phyloP scores from a whole-genome alignment of 2,113 vertebrate species.

The Syrmaticus mikado region DNA sequence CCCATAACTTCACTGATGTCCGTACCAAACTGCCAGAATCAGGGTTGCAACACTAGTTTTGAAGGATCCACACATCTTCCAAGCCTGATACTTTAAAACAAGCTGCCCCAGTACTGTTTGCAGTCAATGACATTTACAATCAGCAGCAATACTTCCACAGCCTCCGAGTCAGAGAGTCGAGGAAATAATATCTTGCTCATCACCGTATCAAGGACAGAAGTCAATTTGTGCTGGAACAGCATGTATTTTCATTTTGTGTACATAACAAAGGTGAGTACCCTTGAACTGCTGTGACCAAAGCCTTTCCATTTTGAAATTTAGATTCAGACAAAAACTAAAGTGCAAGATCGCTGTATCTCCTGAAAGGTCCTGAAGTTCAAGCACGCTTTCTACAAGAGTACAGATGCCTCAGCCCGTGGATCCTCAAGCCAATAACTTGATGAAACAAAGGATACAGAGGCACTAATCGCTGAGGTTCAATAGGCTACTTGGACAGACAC shows the following conservation, averaged over 20 bases:
- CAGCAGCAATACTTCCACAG: constrained; percentile 1
- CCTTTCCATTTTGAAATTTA: neutral
- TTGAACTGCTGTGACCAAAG: accelerated
- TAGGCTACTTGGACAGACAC: neutral
- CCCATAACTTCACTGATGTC: neutral
- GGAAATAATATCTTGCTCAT: neutral
- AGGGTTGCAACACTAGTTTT: neutral
- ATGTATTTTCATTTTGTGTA: neutral
- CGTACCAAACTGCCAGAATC: neutral
- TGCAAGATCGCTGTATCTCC: neutral
- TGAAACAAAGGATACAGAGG: neutral
- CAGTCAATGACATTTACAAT: constrained; percentile 16
- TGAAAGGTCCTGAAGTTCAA: neutral
- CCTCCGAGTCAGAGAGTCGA: neutral
- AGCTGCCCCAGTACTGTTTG: neutral
- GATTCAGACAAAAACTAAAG: neutral
- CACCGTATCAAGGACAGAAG: constrained; percentile 30
- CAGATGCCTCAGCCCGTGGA: neutral
- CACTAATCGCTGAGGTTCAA: neutral
- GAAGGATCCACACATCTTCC: neutral
- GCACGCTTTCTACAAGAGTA: neutral
- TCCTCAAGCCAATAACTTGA: neutral
- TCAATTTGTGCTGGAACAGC: neutral
- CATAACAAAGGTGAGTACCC: neutral
- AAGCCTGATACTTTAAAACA: neutral